Evolutionary conservation across 2,113 vertebrate genomes (phyloP).

Genomic region (Todiramphus saurophagus): DNA sequence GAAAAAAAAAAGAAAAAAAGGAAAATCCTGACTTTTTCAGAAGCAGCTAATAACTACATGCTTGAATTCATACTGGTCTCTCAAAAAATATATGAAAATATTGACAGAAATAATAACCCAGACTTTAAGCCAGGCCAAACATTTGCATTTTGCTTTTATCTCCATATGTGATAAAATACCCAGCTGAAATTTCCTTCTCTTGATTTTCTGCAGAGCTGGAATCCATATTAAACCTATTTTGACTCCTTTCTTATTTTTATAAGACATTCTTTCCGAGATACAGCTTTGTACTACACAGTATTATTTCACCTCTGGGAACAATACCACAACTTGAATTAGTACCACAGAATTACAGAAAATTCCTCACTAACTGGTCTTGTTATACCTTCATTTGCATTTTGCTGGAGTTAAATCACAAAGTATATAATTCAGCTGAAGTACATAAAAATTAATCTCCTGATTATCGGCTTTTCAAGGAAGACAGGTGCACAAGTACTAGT

Average conservation of each 20-base stretch:
- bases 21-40: background rate
- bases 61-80: background rate
- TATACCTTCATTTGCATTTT: constrained; percentile 8
- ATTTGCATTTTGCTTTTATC: background rate
- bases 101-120: background rate
- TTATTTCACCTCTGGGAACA: background rate
- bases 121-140: background rate
- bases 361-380: background rate
- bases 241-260: background rate
- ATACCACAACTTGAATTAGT: background rate
- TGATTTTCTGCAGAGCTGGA: background rate
- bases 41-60: background rate
- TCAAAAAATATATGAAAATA: background rate
- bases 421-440: background rate
- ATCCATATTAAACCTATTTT: background rate
- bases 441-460: constrained; percentile 24
- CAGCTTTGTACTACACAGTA: background rate
- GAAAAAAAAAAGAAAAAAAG: no score
- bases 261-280: background rate
- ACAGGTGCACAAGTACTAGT: background rate
- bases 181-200: background rate
- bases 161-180: background rate
- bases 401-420: background rate
- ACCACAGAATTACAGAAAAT: background rate
- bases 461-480: constrained; percentile 10